These are phyloP conservation scores for Brachionus koreanus DNA, from an alignment of 1,140 invertebrate species.

Conservation along the genomic window DNA sequence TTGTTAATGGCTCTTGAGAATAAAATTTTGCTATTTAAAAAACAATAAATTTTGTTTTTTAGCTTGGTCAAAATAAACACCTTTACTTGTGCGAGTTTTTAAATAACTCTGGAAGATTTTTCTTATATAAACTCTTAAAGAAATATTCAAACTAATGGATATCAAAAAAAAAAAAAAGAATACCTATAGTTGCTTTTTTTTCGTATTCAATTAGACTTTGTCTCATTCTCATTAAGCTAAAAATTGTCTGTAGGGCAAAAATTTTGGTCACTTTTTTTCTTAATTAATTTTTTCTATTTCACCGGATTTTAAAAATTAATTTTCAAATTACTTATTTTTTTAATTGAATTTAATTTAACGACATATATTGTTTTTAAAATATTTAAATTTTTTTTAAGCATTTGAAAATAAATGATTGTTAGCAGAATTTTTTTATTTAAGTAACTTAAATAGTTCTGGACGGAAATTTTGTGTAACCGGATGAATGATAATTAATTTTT, in stretches of 20 bases:
- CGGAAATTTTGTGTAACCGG: not conserved
- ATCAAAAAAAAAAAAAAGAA: not conserved
- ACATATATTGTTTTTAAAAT: too few species aligned
- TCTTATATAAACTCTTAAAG: constrained; percentile 3
- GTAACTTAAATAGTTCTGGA: not conserved
- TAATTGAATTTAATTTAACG: too few species aligned
- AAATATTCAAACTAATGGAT: not conserved
- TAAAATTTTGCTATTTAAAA: not conserved
- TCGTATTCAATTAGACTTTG: not conserved
- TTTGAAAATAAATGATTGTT: not conserved
- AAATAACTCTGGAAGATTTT: not conserved
- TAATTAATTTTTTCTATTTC: not conserved
- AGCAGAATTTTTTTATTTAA: not conserved
- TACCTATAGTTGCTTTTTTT: not conserved
- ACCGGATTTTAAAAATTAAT: not conserved
- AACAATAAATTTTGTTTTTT: not conserved
- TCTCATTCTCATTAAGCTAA: not conserved
- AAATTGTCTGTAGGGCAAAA: not conserved
- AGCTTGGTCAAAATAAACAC: constrained; percentile 6
- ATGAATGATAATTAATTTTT: not conserved
- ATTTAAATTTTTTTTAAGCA: too few species aligned
- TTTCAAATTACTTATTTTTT: too few species aligned
- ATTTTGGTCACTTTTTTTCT: not conserved
- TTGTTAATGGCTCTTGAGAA: not conserved
- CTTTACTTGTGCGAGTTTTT: not conserved